phyloP scores from a whole-genome alignment of 2,797 vertebrate genomes.

The Stomatorhinus walkeri region DNA sequence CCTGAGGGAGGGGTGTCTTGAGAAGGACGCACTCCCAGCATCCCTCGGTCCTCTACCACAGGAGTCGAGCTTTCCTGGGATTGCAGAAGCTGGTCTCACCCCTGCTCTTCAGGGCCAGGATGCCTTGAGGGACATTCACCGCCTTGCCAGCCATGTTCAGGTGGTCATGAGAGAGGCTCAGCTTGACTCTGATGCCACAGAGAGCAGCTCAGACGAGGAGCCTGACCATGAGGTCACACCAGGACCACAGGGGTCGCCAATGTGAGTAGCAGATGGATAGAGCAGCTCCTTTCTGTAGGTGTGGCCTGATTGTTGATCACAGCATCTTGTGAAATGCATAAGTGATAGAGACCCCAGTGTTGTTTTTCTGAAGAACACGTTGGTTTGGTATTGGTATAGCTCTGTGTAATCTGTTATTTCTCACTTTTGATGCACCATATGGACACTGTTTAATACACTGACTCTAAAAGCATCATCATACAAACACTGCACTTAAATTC shows the following conservation, averaged over 20 bases:
- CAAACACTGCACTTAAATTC: background rate
- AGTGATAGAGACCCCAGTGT: slow-evolving; percentile 4
- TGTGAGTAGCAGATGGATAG: slow-evolving; percentile 64
- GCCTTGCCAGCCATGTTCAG: slow-evolving; percentile 60
- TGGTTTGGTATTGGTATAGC: background rate
- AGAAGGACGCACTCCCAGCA: slow-evolving; percentile 40
- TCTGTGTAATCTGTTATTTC: slow-evolving; percentile 1
- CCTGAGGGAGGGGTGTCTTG: slow-evolving; percentile 56
- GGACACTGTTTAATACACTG: background rate
- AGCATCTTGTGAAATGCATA: background rate
- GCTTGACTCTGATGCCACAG: slow-evolving; percentile 86
- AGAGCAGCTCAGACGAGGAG: slow-evolving; percentile 87
- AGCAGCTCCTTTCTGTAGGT: background rate
- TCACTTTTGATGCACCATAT: slow-evolving; percentile 3
- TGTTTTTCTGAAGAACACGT: background rate
- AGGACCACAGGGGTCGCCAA: slow-evolving; percentile 46
- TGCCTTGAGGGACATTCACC: slow-evolving; percentile 54
- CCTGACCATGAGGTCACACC: slow-evolving; percentile 46
- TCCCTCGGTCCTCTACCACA: slow-evolving; percentile 31
- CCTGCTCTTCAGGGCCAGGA: slow-evolving; percentile 1
- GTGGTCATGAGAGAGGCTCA: slow-evolving; percentile 59
- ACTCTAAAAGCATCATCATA: background rate
- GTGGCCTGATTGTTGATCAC: background rate
- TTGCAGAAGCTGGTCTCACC: slow-evolving; percentile 24
- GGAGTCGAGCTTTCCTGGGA: background rate